Percentiles rank a stretch among this genome's conserved stretches.
Conservation (phyloP, 2,888 invertebrate genomes). For the Drosophila neonasuta region DNA sequence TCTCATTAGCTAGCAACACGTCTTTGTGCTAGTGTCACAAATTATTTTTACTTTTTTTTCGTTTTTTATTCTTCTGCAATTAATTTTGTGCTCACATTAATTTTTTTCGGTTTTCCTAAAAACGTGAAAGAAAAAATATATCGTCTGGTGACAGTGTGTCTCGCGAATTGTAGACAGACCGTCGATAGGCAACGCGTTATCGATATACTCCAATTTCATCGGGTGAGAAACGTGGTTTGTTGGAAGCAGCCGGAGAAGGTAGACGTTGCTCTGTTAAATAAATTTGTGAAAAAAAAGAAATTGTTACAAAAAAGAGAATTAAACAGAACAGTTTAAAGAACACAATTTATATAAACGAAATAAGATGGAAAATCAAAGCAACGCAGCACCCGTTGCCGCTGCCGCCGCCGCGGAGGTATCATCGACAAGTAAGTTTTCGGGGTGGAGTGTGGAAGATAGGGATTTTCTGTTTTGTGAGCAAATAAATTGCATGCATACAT, state of each 20-base stretch:
- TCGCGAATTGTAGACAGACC: slow-evolving; percentile 20
- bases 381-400: slow-evolving; percentile 73
- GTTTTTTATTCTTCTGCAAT: slow-evolving; percentile 8
- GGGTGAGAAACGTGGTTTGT: slow-evolving; percentile 72
- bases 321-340: slow-evolving; percentile 60
- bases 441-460: slow-evolving; percentile 17
- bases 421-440: slow-evolving; percentile 80
- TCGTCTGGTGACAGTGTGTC: background rate
- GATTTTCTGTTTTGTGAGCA: slow-evolving; percentile 48
- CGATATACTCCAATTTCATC: slow-evolving; percentile 53
- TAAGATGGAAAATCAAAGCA: slow-evolving; percentile 79
- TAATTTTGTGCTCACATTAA: slow-evolving; percentile 11
- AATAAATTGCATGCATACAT: slow-evolving; percentile 31
- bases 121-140: slow-evolving; percentile 24
- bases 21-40: slow-evolving; percentile 32
- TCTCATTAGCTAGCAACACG: slow-evolving; percentile 28
- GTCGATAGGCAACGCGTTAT: slow-evolving; percentile 29
- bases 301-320: slow-evolving; percentile 59
- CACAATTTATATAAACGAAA: slow-evolving; percentile 67
- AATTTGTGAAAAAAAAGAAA: slow-evolving; percentile 65
- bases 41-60: slow-evolving; percentile 11
- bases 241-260: slow-evolving; percentile 77
- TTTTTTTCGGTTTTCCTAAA: slow-evolving; percentile 3
- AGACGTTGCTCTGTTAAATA: slow-evolving; percentile 76
- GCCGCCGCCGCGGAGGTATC: slow-evolving; percentile 81